These are phyloP conservation scores for Cheilosia vulpina DNA, from an alignment of 2,888 invertebrate species.

Conservation along the genomic window DNA sequence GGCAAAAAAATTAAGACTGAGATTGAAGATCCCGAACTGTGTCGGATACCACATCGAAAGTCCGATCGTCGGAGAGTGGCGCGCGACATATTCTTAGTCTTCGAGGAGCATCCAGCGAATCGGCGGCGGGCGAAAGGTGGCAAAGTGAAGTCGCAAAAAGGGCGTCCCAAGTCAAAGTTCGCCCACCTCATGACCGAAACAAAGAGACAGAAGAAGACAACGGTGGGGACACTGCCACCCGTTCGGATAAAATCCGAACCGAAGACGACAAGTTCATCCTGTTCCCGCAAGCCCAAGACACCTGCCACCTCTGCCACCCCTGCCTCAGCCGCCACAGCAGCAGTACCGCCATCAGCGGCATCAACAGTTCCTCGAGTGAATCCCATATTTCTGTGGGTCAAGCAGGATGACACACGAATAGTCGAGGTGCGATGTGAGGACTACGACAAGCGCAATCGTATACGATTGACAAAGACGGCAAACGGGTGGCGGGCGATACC, in stretches of 20 bases:
- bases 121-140: conserved; percentile 77
- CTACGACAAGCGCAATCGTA: conserved; percentile 93
- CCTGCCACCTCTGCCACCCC: conserved; percentile 2
- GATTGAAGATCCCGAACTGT: conserved; percentile 72
- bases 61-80: conserved; percentile 83
- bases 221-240: conserved; percentile 40
- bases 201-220: conserved; percentile 78
- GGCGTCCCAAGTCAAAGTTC: conserved; percentile 79
- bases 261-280: conserved; percentile 29
- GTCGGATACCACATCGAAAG: conserved; percentile 79
- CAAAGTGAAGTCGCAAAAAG: conserved; percentile 78
- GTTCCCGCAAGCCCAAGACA: conserved; percentile 11
- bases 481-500: conserved; percentile 93
- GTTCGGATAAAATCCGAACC: conserved; percentile 70
- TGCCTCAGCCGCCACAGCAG: not conserved
- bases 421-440: conserved; percentile 94
- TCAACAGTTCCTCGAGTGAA: conserved; percentile 86
- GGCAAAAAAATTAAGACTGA: conserved; percentile 73
- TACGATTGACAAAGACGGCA: conserved; percentile 91
- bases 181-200: conserved; percentile 79
- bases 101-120: conserved; percentile 81
- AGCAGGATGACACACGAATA: conserved; percentile 91
- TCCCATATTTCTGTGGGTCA: conserved; percentile 94
- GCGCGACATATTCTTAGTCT: conserved; percentile 82
- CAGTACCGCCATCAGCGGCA: conserved; percentile 12